These are phyloP conservation scores for Crypturellus undulatus DNA, from an alignment of 2,113 vertebrate genomes.

Conservation along the genomic window DNA sequence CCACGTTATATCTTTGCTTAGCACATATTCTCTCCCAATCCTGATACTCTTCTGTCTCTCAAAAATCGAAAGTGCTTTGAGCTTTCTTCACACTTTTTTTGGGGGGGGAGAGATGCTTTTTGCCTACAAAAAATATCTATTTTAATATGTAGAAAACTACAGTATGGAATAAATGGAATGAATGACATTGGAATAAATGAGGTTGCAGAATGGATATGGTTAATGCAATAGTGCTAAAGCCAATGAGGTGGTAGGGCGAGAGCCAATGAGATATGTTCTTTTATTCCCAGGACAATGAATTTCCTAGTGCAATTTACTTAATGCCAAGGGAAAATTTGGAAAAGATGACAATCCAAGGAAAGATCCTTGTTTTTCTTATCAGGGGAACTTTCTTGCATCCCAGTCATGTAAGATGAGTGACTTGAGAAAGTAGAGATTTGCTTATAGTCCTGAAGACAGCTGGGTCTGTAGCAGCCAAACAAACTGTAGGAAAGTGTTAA, in stretches of 20 bases:
- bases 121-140: not conserved
- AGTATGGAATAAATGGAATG: not conserved
- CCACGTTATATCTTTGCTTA: not conserved
- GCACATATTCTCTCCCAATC: not conserved
- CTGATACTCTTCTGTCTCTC: not conserved
- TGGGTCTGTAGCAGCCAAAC: not conserved
- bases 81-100: not conserved
- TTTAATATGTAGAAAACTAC: not conserved
- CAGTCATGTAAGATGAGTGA: not conserved
- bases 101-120: not conserved
- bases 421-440: not conserved
- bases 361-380: not conserved
- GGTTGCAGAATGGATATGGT: not conserved
- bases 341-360: not conserved
- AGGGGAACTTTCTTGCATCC: not conserved
- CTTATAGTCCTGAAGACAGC: not conserved
- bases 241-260: not conserved
- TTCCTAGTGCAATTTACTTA: not conserved
- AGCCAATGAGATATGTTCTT: not conserved
- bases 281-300: not conserved
- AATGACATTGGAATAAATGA: not conserved
- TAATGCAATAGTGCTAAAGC: not conserved
- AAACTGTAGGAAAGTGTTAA: constrained; percentile 72
- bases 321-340: not conserved
- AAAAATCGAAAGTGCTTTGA: not conserved